Conservation (phyloP, 2,113 vertebrate species). For the Scolopax mira region DNA sequence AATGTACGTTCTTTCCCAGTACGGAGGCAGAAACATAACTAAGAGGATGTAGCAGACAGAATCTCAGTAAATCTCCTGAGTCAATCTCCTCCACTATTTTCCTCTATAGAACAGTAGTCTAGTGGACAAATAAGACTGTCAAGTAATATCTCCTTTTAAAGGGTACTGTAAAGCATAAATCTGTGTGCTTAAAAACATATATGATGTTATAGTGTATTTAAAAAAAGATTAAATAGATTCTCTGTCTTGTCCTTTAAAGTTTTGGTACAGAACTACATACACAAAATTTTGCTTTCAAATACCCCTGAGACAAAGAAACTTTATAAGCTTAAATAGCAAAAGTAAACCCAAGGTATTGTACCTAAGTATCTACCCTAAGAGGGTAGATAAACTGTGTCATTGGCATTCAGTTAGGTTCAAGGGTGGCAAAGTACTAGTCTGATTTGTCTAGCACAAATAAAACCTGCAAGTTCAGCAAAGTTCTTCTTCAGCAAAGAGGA, state of each 20-base stretch:
- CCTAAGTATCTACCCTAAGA: not conserved
- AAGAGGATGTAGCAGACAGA: not conserved
- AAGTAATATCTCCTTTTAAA: not conserved
- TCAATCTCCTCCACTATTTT: not conserved
- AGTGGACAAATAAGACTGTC: not conserved
- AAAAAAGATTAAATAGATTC: not conserved
- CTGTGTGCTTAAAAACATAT: not conserved
- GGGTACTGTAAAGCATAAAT: not conserved
- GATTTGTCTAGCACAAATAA: not conserved
- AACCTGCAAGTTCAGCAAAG: not conserved
- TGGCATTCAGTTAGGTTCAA: not conserved
- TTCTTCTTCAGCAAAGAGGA: not conserved
- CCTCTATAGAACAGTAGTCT: not conserved
- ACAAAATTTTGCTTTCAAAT: not conserved
- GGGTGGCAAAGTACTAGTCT: not conserved
- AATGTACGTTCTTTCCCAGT: not conserved
- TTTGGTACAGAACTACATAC: not conserved
- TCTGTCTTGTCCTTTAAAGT: not conserved
- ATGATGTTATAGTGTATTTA: not conserved
- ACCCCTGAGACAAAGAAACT: not conserved
- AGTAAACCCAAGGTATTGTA: not conserved
- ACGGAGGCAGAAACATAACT: not conserved
- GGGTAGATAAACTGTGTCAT: not conserved
- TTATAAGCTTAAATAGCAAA: not conserved
- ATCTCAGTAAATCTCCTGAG: not conserved